Evolutionary conservation across 2,888 invertebrate species (phyloP).

Genomic region (Limnephilus marmoratus): DNA sequence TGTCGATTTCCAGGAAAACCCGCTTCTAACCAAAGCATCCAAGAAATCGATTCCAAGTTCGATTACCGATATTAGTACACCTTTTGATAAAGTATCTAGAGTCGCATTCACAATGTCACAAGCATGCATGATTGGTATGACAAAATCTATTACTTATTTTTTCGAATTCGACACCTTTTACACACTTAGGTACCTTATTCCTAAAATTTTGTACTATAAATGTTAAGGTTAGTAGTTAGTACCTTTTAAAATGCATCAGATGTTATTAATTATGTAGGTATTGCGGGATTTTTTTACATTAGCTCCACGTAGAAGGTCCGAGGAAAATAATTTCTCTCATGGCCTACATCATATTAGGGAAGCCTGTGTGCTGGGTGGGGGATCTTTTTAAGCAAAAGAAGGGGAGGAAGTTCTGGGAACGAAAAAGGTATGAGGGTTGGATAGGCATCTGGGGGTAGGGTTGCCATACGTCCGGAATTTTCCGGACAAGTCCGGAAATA

Average conservation of each 20-base stretch:
- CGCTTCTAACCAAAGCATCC: not conserved
- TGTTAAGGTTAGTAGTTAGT: not conserved
- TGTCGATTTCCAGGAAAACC: not conserved
- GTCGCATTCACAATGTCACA: not conserved
- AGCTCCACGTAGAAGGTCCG: no score
- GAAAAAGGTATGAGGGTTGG: no score
- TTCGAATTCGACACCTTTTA: not conserved
- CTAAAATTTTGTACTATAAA: not conserved
- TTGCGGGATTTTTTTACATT: no score
- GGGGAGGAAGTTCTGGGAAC: no score
- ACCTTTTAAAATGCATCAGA: not conserved
- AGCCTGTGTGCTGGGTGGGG: no score
- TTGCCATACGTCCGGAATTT: no score
- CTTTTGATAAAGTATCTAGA: not conserved
- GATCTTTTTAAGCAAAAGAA: no score
- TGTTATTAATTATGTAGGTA: not conserved
- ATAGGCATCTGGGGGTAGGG: no score
- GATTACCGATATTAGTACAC: not conserved
- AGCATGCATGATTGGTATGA: not conserved
- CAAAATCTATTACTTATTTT: not conserved
- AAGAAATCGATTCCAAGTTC: not conserved
- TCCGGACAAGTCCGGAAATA: no score
- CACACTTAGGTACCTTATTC: not conserved
- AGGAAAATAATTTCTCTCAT: no score
- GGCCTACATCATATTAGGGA: no score